Base-by-base conservation (phyloP, 2,888 invertebrate genomes). In the Balanococcus diminutus region DNA sequence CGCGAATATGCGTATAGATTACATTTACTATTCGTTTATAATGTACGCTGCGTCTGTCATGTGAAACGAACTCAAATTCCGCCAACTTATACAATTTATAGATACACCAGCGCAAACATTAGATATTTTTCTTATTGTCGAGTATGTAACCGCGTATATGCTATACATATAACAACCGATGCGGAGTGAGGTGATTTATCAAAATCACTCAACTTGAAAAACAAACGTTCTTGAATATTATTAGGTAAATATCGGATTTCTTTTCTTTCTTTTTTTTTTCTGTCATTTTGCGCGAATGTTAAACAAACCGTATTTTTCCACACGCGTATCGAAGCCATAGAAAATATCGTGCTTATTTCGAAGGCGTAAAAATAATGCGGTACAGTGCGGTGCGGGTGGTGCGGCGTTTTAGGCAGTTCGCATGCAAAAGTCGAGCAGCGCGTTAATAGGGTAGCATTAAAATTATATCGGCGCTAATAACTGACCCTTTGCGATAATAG, bases 1-100 rank as follows among this genome's bases (percentile, higher is more conserved):
- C 32, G 39, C 67, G 67, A 61, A 84, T 67, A 61, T 32, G 72
- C 84, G 84, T 67, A 84, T 84, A 84, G 61, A 72, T 84, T 56
- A 56, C 72, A 84, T 84, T 84, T 72, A 72, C 84, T 56, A 72
- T 84, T 84, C 84, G 84, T 84, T 84, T 67, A 84, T 84, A 84
- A 84, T 84, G 67, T 84, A 84, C 32, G 67, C 67, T 56, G 67
- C 51, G 82, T 82, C 82, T 56, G 82, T 82, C 82, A 46, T 82
- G 84, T 67, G 84, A 61, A 84, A 72, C 84, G 84, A 84, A 84
- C 84, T 72, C 67, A 84, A 67, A 84, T 61, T 84, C 84, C 56
- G 72, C 84, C 67, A 84, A 84, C 61, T 84, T 84, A 61, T 31
- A 84, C 84, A 67, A 84, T 84, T 84, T 84, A 84, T 84, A 84